phyloP scores from a whole-genome alignment of 2,113 vertebrate species.

The Damaliscus lunatus region DNA sequence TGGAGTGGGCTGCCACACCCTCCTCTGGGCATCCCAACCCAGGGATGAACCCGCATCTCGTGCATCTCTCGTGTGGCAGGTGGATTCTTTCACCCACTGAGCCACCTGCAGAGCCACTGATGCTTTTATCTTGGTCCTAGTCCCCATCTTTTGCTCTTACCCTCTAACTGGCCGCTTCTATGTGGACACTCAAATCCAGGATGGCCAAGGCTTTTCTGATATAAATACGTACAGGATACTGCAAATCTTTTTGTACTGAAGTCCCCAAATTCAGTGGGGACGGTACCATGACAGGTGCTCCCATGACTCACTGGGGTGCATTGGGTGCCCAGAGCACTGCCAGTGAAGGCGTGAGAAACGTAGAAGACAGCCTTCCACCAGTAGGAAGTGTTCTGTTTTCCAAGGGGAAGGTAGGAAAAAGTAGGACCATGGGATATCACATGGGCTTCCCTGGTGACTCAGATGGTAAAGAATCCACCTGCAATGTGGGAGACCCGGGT shows the following conservation, averaged over 20 bases:
- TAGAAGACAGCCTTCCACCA: background rate
- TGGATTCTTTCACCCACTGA: background rate
- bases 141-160: background rate
- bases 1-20: background rate
- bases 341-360: fast-evolving
- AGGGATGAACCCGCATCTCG: background rate
- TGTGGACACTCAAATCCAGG: background rate
- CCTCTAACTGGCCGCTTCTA: background rate
- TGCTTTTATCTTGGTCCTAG: no score
- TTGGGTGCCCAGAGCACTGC: background rate
- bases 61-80: background rate
- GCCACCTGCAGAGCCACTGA: background rate
- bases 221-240: background rate
- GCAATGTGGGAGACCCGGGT: background rate
- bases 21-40: background rate
- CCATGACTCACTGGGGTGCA: fast-evolving
- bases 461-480: background rate
- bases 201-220: background rate
- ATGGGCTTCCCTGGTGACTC: background rate
- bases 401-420: background rate
- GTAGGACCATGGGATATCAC: background rate
- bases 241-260: background rate
- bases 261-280: background rate
- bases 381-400: background rate
- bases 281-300: background rate